Percentiles rank a stretch among this genome's conserved stretches.
phyloP scores from a whole-genome alignment of 2,113 vertebrate genomes.

The Colistium nudipinnis region DNA sequence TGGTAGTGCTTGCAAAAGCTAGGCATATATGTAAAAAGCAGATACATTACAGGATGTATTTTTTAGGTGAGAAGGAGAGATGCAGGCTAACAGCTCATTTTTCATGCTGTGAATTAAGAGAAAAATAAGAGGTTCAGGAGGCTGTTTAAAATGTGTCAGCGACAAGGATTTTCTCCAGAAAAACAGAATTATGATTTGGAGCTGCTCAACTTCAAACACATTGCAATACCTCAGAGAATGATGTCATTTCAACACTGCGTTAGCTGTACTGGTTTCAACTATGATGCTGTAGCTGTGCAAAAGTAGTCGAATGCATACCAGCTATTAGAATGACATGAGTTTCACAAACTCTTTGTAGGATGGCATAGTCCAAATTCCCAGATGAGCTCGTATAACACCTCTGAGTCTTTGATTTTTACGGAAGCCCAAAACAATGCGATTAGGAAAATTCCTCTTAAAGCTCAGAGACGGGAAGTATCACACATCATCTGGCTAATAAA shows the following conservation, averaged over 20 bases:
- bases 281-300: conserved; percentile 49
- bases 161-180: conserved; percentile 59
- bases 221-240: conserved; percentile 59
- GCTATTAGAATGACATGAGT: conserved; percentile 55
- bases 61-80: conserved; percentile 22
- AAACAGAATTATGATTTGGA: conserved; percentile 65
- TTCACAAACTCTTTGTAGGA: conserved; percentile 33
- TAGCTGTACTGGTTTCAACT: conserved; percentile 51
- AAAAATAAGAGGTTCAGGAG: conserved; percentile 50
- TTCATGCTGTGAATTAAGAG: conserved; percentile 45
- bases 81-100: conserved; percentile 22
- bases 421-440: neutral
- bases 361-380: conserved; percentile 39
- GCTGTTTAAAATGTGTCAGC: conserved; percentile 60
- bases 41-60: conserved; percentile 54
- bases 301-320: conserved; percentile 55
- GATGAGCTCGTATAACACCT: conserved; percentile 32
- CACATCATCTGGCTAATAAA: too few species aligned
- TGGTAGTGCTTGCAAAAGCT: conserved; percentile 52
- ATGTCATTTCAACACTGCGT: conserved; percentile 57
- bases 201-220: conserved; percentile 66
- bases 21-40: conserved; percentile 43
- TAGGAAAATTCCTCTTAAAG: neutral
- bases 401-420: conserved; percentile 38
- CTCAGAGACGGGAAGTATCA: too few species aligned